Conservation (phyloP, 2,888 invertebrate genomes). For the Stenodema calcarata region DNA sequence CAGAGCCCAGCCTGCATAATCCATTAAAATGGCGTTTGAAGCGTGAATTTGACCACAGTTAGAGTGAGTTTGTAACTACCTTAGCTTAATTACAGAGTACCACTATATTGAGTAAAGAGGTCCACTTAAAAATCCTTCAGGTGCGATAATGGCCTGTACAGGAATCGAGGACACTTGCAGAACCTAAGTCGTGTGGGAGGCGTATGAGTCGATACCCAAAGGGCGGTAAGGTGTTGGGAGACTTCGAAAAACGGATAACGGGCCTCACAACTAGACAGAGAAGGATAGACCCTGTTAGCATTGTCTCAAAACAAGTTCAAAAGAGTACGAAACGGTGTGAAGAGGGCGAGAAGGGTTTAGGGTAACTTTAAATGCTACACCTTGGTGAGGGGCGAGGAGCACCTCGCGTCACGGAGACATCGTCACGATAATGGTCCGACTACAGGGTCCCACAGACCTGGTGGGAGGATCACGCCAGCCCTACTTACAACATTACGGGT, state of each 20-base stretch:
- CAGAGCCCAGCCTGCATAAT: too few species aligned
- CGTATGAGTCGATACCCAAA: not conserved
- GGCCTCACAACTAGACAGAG: not conserved
- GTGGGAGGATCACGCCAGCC: not conserved
- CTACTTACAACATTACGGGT: not conserved
- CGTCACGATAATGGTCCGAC: not conserved
- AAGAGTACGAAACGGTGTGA: slow-evolving; percentile 2
- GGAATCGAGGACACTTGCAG: not conserved
- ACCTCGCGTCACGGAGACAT: not conserved
- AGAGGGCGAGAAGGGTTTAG: not conserved
- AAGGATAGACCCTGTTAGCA: not conserved
- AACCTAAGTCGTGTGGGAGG: not conserved
- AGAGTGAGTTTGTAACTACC: too few species aligned
- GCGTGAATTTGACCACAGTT: too few species aligned
- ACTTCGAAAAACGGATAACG: not conserved
- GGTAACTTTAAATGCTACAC: not conserved
- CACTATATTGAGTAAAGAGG: too few species aligned
- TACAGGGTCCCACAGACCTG: not conserved
- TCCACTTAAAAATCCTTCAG: too few species aligned
- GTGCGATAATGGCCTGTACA: not conserved
- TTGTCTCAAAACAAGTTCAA: not conserved
- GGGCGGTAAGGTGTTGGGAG: not conserved
- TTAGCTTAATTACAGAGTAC: too few species aligned
- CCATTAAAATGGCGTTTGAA: too few species aligned
- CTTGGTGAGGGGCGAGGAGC: not conserved